Percentiles rank a stretch among this genome's conserved stretches.
Evolutionary conservation across 2,888 invertebrate genomes (phyloP).

Genomic region (Caenorhabditis becei): DNA sequence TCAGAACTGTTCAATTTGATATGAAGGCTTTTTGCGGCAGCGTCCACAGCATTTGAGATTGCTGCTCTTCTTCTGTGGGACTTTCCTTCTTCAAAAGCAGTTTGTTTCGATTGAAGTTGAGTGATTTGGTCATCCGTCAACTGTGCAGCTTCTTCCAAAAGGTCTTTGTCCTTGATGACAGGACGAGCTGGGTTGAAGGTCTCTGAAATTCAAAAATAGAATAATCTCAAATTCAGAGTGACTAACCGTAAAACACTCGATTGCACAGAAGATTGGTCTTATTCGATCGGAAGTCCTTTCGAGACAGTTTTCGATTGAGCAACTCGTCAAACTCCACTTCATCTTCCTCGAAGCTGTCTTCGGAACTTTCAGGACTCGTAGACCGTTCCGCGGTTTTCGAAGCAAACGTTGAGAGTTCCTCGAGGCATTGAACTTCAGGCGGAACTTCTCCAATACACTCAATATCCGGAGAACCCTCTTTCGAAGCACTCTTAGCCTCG

Average conservation of each 20-base stretch:
- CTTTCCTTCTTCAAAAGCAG: neutral
- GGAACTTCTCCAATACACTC: no score
- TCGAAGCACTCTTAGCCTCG: no score
- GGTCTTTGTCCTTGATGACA: neutral
- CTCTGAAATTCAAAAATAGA: neutral
- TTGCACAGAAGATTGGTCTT: neutral
- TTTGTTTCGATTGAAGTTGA: neutral
- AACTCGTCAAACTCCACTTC: neutral
- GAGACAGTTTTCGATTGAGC: neutral
- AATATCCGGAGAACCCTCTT: no score
- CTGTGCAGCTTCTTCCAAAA: neutral
- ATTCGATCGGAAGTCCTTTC: neutral
- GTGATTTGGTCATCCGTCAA: neutral
- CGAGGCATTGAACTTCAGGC: no score
- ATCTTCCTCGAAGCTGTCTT: neutral
- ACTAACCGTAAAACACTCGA: neutral
- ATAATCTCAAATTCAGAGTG: neutral
- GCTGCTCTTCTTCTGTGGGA: neutral
- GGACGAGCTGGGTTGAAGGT: neutral
- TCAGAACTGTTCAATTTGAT: neutral
- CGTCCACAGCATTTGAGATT: neutral
- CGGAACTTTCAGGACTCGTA: no score
- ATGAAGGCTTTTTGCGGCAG: neutral
- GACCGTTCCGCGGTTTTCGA: no score
- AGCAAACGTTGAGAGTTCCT: no score